Conservation (phyloP, 1,140 invertebrate genomes). For the Cotesia chilonis region DNA sequence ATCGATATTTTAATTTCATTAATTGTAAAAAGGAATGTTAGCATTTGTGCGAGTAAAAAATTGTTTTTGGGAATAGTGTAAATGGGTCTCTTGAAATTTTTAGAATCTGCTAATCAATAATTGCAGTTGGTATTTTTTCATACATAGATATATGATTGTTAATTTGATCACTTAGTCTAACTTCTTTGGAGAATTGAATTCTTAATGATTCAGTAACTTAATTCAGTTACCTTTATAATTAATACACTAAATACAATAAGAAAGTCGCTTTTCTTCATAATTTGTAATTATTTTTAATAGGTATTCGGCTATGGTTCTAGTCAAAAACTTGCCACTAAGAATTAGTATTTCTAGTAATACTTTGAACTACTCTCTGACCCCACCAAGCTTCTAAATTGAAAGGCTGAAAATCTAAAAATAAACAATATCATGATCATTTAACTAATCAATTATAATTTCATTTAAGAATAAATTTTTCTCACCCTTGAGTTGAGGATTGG, state of each 20-base stretch:
- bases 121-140: too few relatives aligned
- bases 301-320: constrained; percentile 56
- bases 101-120: too few relatives aligned
- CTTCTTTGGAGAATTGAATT: too few relatives aligned
- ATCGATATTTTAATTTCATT: too few relatives aligned
- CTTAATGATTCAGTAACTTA: too few relatives aligned
- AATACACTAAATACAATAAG: not conserved
- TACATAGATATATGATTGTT: too few relatives aligned
- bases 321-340: constrained; percentile 62
- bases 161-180: too few relatives aligned
- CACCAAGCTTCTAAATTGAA: constrained; percentile 72
- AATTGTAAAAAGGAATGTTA: too few relatives aligned
- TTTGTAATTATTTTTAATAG: constrained; percentile 62
- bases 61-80: too few relatives aligned
- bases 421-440: constrained; percentile 21
- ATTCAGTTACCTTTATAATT: too few relatives aligned
- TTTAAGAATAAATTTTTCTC: constrained; percentile 8
- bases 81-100: too few relatives aligned
- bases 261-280: constrained; percentile 48
- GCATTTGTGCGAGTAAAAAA: too few relatives aligned
- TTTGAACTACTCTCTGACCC: constrained; percentile 69
- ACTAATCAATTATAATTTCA: not conserved
- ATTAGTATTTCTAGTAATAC: constrained; percentile 59
- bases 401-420: constrained; percentile 68
- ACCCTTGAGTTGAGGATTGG: constrained; percentile 65